These are phyloP conservation scores for Hirtodrosophila confusa DNA, from an alignment of 2,888 invertebrate genomes.

Conservation along the genomic window DNA sequence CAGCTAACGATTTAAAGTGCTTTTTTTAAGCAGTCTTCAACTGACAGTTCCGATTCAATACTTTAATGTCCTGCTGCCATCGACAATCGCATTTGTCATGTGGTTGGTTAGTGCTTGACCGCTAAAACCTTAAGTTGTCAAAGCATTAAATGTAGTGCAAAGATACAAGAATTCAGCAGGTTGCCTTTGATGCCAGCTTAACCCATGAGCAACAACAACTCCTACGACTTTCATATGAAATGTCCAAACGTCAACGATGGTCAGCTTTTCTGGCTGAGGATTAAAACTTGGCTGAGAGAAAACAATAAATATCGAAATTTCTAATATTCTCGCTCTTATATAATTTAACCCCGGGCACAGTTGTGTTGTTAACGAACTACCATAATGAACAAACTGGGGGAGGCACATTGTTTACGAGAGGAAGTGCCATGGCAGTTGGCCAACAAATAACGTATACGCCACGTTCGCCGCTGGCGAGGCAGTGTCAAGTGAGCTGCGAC, in stretches of 20 bases:
- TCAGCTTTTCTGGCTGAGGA: constrained; percentile 10
- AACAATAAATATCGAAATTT: constrained; percentile 21
- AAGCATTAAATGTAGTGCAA: neutral
- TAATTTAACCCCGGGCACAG: constrained; percentile 18
- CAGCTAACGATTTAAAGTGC: too few relatives aligned
- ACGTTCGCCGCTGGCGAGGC: constrained; percentile 31
- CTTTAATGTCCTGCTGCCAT: too few relatives aligned
- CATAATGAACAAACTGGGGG: constrained; percentile 37
- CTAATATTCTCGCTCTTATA: constrained; percentile 10
- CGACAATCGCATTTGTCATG: neutral
- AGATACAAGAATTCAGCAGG: neutral
- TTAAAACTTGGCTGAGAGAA: constrained; percentile 23
- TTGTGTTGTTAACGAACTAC: constrained; percentile 8
- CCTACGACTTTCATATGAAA: constrained; percentile 1
- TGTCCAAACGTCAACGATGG: constrained; percentile 13
- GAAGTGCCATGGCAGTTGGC: constrained; percentile 41
- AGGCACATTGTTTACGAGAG: constrained; percentile 21
- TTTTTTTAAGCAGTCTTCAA: too few relatives aligned
- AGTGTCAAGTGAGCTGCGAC: constrained; percentile 47
- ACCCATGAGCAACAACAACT: constrained; percentile 8
- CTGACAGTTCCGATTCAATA: too few relatives aligned
- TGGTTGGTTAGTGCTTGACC: neutral
- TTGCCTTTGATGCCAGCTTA: constrained; percentile 4
- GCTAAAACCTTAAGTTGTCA: constrained; percentile 1
- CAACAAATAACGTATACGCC: constrained; percentile 54